Conservation (phyloP, 1,140 invertebrate genomes). For the Matsumurasca onukii region DNA sequence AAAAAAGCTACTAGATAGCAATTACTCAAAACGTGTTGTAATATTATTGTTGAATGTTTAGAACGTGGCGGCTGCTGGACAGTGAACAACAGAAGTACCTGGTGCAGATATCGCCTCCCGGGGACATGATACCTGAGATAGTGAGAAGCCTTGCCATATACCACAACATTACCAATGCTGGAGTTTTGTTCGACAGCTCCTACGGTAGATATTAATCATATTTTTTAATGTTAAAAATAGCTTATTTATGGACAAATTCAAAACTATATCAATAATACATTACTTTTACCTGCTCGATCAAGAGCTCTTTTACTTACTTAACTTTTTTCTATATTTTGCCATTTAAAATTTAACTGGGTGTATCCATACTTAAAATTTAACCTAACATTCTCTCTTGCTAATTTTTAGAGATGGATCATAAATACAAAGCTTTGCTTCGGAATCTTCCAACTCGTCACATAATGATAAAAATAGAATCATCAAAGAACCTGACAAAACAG, state of each 20-base stretch:
- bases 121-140: constrained; percentile 77
- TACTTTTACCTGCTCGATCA: no score
- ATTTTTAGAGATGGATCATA: constrained; percentile 90
- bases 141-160: constrained; percentile 74
- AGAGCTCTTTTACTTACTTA: no score
- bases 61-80: constrained; percentile 72
- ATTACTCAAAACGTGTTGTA: no score
- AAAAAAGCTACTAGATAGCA: no score
- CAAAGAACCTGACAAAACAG: constrained; percentile 58
- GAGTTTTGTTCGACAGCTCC: constrained; percentile 82
- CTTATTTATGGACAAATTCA: neutral
- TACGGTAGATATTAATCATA: constrained; percentile 62
- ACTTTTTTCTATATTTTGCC: no score
- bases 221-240: no score
- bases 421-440: constrained; percentile 84
- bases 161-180: constrained; percentile 88
- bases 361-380: no score
- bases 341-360: no score
- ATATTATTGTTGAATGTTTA: no score
- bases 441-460: constrained; percentile 86
- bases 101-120: constrained; percentile 73
- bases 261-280: neutral
- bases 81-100: constrained; percentile 68
- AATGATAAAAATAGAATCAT: constrained; percentile 63
- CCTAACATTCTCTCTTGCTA: no score